A percentile compares a stretch with the other conserved stretches of the same genome.
Evolutionary conservation across 1,140 invertebrate genomes (phyloP).

Genomic region (Saxidomus purpurata): DNA sequence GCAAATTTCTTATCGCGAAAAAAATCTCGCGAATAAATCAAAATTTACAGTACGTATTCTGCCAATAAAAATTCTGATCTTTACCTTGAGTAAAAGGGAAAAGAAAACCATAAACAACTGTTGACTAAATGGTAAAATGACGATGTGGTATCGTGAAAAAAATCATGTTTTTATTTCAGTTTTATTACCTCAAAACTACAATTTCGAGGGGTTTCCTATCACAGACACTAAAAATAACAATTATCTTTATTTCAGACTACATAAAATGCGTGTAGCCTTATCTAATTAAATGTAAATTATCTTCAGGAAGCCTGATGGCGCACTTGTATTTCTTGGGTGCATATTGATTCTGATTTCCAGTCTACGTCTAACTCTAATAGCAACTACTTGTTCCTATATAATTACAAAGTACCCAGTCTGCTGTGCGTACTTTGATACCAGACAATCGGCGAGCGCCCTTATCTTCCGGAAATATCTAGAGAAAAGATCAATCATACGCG

Average conservation of each 20-base stretch:
- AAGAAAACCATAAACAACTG: no score
- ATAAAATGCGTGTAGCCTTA: neutral
- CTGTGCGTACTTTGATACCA: neutral
- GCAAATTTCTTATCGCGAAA: no score
- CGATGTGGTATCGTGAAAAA: no score
- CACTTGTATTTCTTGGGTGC: neutral
- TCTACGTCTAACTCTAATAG: neutral
- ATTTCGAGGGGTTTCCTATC: neutral
- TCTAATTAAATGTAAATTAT: neutral
- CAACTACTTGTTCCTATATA: neutral
- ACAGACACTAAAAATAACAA: neutral
- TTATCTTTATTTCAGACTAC: neutral
- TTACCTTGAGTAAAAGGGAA: no score
- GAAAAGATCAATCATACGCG: neutral
- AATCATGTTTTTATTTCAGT: no score
- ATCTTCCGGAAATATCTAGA: slow-evolving; percentile 20
- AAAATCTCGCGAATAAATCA: no score
- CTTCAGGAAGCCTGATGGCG: neutral
- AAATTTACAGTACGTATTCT: no score
- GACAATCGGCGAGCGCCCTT: neutral
- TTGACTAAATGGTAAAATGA: no score
- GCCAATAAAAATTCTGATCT: no score
- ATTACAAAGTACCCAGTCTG: neutral
- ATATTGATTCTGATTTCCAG: neutral
- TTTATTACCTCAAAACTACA: no score